Base-by-base conservation (phyloP, 2,888 invertebrate species). In the Rosalia funebris region DNA sequence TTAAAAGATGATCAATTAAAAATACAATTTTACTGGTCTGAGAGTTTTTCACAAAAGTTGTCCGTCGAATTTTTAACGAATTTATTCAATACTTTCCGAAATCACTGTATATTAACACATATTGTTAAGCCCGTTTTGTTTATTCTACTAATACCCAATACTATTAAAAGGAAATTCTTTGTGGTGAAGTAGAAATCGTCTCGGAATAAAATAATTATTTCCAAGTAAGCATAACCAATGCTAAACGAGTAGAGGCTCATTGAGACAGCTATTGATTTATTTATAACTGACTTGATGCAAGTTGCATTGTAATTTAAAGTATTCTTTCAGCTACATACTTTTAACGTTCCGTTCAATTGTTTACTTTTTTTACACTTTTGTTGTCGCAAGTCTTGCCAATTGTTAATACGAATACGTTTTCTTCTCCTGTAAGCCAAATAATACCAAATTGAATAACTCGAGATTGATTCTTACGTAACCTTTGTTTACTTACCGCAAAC, bases 261-360 rank as follows among this genome's bases (percentile, higher is more conserved):
- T 20, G 41, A 41, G 50, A 50, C 50, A 34, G 42, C 57, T 50
- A 42, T 57, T 48, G 57, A 57, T 57, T 57, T 57, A 57, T 57
- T 57, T 57, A 57, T 57, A 47, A 57, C 48, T 34, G 50, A 34
- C 42, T 16, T 34, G 48, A 57, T 57, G 44, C 57, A 46, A 47
- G 34, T 48, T 46, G 47, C 37, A 57, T 57, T 34, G 57, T 48
- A 41, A 57, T 34, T 50, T 39, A 48, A 17, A 12, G 48, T 48
- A 36, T 47, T 17, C 47, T 17, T 36, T 48, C 9, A 50, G 39
- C 25, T 47, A 31, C 15, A 17, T 48, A 25, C 50, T n/a, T 39
- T 25, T 20, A 25, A 39, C 20, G 50, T 39, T 34, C 12, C 17
- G 37, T 39, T 48, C 31, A 15, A 31, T 50, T 50, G 50, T 50